These are phyloP conservation scores for Sander vitreus DNA, from an alignment of 2,113 vertebrate genomes.

Conservation along the genomic window DNA sequence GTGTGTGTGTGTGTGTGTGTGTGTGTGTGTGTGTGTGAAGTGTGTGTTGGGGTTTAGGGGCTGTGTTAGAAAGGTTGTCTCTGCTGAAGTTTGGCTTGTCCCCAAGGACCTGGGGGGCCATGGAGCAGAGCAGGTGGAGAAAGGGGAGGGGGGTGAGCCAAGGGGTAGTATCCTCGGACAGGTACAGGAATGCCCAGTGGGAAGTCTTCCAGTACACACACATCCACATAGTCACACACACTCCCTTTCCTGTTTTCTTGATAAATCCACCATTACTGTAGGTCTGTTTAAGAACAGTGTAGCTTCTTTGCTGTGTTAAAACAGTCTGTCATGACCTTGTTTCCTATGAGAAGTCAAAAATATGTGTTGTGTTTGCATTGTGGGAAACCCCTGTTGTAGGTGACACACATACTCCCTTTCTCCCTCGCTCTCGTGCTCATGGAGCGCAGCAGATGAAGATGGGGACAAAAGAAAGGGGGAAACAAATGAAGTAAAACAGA, in stretches of 20 bases:
- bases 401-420: slow-evolving; percentile 28
- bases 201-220: slow-evolving; percentile 49
- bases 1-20: slow-evolving; percentile 29
- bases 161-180: slow-evolving; percentile 65
- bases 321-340: slow-evolving; percentile 23
- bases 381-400: slow-evolving; percentile 55
- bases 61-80: slow-evolving; percentile 63
- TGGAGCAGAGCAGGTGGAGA: slow-evolving; percentile 67
- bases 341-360: slow-evolving; percentile 56
- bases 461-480: neutral
- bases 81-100: slow-evolving; percentile 69
- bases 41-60: slow-evolving; percentile 45
- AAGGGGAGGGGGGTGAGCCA: slow-evolving; percentile 35
- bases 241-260: slow-evolving; percentile 65
- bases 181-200: slow-evolving; percentile 76
- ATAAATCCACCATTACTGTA: slow-evolving; percentile 38
- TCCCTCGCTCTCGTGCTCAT: neutral
- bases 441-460: neutral
- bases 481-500: slow-evolving; percentile 64
- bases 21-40: slow-evolving; percentile 21
- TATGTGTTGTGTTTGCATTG: slow-evolving; percentile 45
- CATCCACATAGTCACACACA: slow-evolving; percentile 18
- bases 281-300: slow-evolving; percentile 18
- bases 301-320: slow-evolving; percentile 4
- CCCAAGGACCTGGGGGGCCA: slow-evolving; percentile 61